Evolutionary conservation across 1,140 invertebrate species (phyloP).

Genomic region (Drosophila obscura): DNA sequence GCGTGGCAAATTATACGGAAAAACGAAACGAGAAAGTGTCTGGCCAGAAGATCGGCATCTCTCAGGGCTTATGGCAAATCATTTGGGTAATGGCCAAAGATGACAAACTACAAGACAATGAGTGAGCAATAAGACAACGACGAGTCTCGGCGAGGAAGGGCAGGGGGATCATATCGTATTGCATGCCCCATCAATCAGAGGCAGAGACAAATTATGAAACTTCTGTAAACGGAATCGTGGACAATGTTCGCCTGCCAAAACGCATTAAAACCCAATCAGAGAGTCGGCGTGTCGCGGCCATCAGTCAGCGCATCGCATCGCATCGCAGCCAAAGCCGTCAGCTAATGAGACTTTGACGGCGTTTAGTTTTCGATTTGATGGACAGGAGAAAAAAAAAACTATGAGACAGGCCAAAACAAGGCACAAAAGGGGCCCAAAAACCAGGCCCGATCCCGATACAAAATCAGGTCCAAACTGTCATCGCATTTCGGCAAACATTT

Average conservation of each 20-base stretch:
- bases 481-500: conserved; percentile 74
- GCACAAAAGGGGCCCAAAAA: conserved; percentile 18
- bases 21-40: conserved; percentile 65
- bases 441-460: conserved; percentile 3
- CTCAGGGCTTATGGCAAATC: conserved; percentile 50
- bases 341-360: conserved; percentile 81
- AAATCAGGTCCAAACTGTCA: conserved; percentile 59
- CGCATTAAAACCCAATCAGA: conserved; percentile 81
- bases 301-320: conserved; percentile 12
- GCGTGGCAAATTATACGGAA: conserved; percentile 55
- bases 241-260: conserved; percentile 68
- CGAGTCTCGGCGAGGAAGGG: background rate
- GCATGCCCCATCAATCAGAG: conserved; percentile 41
- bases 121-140: conserved; percentile 8
- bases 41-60: conserved; percentile 40
- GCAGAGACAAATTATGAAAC: conserved; percentile 54
- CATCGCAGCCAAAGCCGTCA: conserved; percentile 47
- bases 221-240: conserved; percentile 48
- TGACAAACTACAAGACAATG: conserved; percentile 44
- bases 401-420: conserved; percentile 13
- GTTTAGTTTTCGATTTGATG: conserved; percentile 77
- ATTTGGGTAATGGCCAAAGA: conserved; percentile 70
- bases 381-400: conserved; percentile 34
- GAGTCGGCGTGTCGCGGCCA: conserved; percentile 34
- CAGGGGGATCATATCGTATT: conserved; percentile 15